Evolutionary conservation across 1,140 invertebrate genomes (phyloP), one percentile per base, ranked within the genome.

Genomic region (Gryon sp.): DNA sequence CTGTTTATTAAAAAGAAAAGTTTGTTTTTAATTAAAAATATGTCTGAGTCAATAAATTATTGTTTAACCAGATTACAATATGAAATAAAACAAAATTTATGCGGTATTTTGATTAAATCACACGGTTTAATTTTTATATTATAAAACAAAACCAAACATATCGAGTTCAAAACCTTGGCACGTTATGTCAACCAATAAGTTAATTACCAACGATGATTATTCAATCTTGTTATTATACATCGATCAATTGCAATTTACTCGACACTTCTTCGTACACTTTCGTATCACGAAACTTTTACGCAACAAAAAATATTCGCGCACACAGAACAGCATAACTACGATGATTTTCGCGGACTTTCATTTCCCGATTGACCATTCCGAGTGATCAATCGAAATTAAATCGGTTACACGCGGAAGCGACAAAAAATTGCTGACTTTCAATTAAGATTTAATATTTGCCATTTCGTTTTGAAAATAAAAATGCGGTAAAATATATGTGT

Each of bases 281-380:
- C 53, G 46, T 43, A 18, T 5, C 30, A 1, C 34, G 16, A 50
- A 2, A 36, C n/a, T 30, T 72, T 77, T 77, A 43, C 66, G 60
- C 62, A 77, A 77, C 12, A 0, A 12, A 24, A 3, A 15, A 59
- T 63, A 60, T 66, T 60, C 30, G 9, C 24, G 8, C 2, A 36
- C n/a, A n/a, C n/a, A n/a, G n/a, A n/a, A n/a, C n/a, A n/a, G n/a
- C n/a, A n/a, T n/a, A n/a, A n/a, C n/a, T n/a, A n/a, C n/a, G n/a
- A 18, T 20, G 11, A 34, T 11, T 9, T 12, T 7, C 32, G 32
- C 32, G 26, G 32, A 78, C 76, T 78, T 78, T 78, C 76, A 78
- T 78, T 78, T 78, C 76, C 76, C 76, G 68, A 59, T 69, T 68
- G 48, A 32, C 62, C 63, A 73, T 78, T 73, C 50, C 20, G 45